Evolutionary conservation across 2,888 invertebrate genomes (phyloP).

Genomic region (Agriotes lineatus): DNA sequence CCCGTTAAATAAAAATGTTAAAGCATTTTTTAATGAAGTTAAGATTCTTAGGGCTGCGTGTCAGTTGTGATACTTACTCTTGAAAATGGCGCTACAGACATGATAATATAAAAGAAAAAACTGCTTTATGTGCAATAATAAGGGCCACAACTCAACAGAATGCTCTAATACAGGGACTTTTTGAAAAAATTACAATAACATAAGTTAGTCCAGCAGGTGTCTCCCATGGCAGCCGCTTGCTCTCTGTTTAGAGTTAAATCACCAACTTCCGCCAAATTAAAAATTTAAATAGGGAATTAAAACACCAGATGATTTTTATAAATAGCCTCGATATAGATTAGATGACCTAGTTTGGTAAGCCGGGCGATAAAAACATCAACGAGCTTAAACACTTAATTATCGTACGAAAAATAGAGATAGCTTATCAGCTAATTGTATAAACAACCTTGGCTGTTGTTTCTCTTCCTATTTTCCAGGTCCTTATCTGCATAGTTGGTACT

Average conservation of each 20-base stretch:
- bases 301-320: neutral
- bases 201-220: too few relatives aligned
- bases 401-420: neutral
- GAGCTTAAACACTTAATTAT: conserved; percentile 12
- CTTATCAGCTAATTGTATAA: conserved; percentile 14
- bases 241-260: neutral
- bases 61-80: too few relatives aligned
- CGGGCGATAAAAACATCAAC: conserved; percentile 8
- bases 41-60: too few relatives aligned
- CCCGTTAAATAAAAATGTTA: too few relatives aligned
- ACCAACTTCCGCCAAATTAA: neutral
- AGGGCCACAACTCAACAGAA: too few relatives aligned
- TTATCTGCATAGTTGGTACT: neutral
- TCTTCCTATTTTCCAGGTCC: neutral
- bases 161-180: too few relatives aligned
- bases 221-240: too few relatives aligned
- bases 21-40: too few relatives aligned
- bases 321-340: conserved; percentile 13
- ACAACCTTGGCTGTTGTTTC: neutral
- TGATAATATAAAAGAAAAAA: too few relatives aligned
- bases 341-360: conserved; percentile 15
- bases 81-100: too few relatives aligned
- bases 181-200: too few relatives aligned
- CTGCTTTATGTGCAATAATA: too few relatives aligned
- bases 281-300: neutral